Conservation (phyloP, 2,797 vertebrate species). For the Chloroceryle inda region DNA sequence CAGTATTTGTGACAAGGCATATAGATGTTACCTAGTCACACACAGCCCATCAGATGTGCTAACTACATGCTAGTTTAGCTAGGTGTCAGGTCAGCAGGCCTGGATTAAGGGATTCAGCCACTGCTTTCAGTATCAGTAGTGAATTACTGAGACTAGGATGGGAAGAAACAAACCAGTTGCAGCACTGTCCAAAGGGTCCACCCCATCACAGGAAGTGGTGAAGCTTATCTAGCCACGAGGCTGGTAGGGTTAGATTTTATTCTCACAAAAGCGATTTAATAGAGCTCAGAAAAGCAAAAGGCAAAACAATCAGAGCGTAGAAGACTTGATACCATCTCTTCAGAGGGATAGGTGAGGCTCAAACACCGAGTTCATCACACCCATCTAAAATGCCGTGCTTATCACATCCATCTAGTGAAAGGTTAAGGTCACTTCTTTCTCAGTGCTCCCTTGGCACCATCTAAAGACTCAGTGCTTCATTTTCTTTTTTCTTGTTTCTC, state of each 20-base stretch:
- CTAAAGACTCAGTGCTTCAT: background rate
- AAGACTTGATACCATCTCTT: background rate
- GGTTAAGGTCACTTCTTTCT: slow-evolving; percentile 7
- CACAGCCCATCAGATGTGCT: background rate
- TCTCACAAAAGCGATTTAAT: background rate
- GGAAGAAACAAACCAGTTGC: background rate
- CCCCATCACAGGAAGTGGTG: background rate
- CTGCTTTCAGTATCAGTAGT: background rate
- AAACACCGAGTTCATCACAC: background rate
- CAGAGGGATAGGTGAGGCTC: background rate
- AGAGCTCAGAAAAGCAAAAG: background rate
- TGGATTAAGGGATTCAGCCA: background rate
- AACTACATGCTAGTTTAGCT: background rate
- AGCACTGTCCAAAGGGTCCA: background rate
- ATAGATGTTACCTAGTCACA: background rate
- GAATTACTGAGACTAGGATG: background rate
- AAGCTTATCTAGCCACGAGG: background rate
- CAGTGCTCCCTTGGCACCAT: background rate
- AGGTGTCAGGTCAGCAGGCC: background rate
- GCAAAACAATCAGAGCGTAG: background rate
- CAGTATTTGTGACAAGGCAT: background rate
- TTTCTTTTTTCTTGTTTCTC: background rate
- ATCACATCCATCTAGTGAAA: background rate
- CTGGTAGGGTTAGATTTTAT: background rate
- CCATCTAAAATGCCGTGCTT: background rate